Evolutionary conservation across 1,140 invertebrate species (phyloP), one percentile per base, ranked within the genome.

Genomic region (Drosophila guanche): DNA sequence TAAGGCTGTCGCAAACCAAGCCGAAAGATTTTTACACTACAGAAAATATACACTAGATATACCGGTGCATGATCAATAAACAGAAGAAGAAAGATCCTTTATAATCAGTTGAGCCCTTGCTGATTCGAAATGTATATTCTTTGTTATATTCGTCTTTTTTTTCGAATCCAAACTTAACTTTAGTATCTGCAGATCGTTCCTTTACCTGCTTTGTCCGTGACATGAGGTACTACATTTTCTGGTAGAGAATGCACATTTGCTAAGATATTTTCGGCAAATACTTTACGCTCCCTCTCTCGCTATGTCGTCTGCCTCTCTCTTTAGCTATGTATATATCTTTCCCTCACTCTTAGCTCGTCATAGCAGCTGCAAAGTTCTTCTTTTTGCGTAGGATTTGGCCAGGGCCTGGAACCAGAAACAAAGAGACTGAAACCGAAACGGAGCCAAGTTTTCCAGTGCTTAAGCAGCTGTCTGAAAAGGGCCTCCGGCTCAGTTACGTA

Each of bases 191-290:
- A 29, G 27, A 29, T 29, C 27, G 7, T 29, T 29, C 7, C 6
- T 29, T 29, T 29, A 29, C 7, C 16, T 20, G 27, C 7, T 29
- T 29, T 6, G 6, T 29, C 27, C 3, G 2, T 29, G 6, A 7
- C 2, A 29, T 29, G 7, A 29, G 29, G 4, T 5, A 5, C 10
- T 20, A 20, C 27, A 1, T 5, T 40, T 37, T 5, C 0, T 10
- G 7, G 7, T 1, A 47, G 20, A 41, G 42, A 20, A 37, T 27
- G 14, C 50, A 59, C 60, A 52, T 70, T 46, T 37, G 10, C 27
- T 27, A 43, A 61, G 29, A 54, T 70, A 72, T 51, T 61, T 70
- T 61, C 5, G 50, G 55, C 50, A 72, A 72, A 72, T 72, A 70
- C 37, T 70, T 72, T 53, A 67, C 46, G 33, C 50, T 48, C 6